Percentiles rank a stretch among this genome's conserved stretches.
Evolutionary conservation across 2,797 vertebrate species (phyloP).

Genomic region (Molossus alvarezi): DNA sequence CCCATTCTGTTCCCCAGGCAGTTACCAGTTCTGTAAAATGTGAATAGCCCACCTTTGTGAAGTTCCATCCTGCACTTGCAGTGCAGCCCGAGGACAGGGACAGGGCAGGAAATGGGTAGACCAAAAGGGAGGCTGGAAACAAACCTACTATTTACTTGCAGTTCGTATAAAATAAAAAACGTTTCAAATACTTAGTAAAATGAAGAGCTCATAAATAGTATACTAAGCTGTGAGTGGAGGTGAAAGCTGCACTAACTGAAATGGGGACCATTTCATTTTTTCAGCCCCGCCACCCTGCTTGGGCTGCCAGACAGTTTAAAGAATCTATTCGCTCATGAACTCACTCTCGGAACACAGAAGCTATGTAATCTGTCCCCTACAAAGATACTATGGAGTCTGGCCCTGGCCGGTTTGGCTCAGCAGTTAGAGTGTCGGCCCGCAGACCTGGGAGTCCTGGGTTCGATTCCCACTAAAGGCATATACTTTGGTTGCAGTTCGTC

Average conservation of each 20-base stretch:
- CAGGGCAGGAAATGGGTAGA: not conserved
- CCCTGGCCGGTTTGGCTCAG: no score
- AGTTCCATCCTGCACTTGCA: not conserved
- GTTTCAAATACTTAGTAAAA: conserved; percentile 40
- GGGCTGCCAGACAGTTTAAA: not conserved
- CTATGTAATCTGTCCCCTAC: not conserved
- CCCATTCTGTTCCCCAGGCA: not conserved
- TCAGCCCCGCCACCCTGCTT: not conserved
- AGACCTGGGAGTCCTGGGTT: no score
- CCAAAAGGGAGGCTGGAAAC: conserved; percentile 9
- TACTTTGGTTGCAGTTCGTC: no score
- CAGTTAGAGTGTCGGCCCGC: no score
- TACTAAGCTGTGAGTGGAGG: conserved; percentile 20
- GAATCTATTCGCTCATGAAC: not conserved
- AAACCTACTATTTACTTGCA: conserved; percentile 37
- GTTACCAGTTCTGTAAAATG: not conserved
- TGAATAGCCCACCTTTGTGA: not conserved
- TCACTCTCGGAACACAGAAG: conserved; percentile 2
- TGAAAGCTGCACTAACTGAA: not conserved
- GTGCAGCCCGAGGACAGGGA: not conserved
- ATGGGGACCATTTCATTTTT: not conserved
- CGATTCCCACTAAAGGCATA: no score
- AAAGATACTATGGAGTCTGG: not conserved
- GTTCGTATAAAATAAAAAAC: conserved; percentile 70
- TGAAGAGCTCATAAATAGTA: not conserved